A percentile compares a stretch with the other conserved stretches of the same genome.
phyloP scores from a whole-genome alignment of 2,797 vertebrate genomes.

The Sebastes steindachneri region DNA sequence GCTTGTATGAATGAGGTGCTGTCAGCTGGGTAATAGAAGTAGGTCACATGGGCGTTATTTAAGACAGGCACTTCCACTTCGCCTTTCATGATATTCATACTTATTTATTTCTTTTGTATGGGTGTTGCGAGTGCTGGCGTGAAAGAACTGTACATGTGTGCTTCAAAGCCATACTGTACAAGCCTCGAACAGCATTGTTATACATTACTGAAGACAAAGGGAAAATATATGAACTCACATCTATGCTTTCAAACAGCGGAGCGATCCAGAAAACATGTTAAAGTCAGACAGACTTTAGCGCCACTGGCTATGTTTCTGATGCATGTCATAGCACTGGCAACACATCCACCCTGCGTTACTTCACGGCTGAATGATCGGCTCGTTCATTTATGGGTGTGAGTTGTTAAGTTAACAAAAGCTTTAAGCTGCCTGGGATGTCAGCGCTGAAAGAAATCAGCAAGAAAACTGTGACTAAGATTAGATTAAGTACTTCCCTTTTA shows the following conservation, averaged over 20 bases:
- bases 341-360: conserved; percentile 39
- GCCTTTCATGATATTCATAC: conserved; percentile 43
- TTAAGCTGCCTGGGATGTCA: conserved; percentile 47
- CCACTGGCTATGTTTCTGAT: conserved; percentile 41
- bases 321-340: conserved; percentile 62
- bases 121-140: conserved; percentile 18
- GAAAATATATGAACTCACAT: conserved; percentile 41
- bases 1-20: conserved; percentile 64
- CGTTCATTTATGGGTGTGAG: conserved; percentile 66
- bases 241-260: conserved; percentile 28
- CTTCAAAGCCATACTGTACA: conserved; percentile 12
- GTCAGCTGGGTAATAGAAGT: conserved; percentile 62
- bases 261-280: conserved; percentile 48
- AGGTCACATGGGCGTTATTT: conserved; percentile 67
- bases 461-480: conserved; percentile 50
- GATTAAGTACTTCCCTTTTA: conserved; percentile 56
- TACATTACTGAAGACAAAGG: conserved; percentile 21
- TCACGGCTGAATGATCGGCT: conserved; percentile 57
- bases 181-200: conserved; percentile 8
- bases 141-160: not conserved
- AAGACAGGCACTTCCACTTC: conserved; percentile 50
- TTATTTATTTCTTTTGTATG: conserved; percentile 30
- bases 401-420: conserved; percentile 63
- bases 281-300: conserved; percentile 34
- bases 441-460: conserved; percentile 28